Base-by-base conservation (phyloP, 2,113 vertebrate genomes). In the Channa argus region DNA sequence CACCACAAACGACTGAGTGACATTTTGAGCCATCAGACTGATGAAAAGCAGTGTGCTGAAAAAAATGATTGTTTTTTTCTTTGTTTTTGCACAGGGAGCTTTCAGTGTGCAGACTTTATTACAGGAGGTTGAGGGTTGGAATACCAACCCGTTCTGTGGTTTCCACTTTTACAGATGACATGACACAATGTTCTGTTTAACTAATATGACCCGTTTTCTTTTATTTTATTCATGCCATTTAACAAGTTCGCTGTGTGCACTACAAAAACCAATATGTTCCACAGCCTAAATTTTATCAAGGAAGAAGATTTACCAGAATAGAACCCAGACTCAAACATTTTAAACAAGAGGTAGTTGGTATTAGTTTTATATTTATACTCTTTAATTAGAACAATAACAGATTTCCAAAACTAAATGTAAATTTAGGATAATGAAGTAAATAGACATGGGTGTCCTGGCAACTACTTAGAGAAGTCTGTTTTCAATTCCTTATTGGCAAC, bases 1-100 rank as follows among this genome's bases (percentile, higher is more conserved):
- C 43, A 2, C 44, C 9, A 34, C 53, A 54, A 75, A 49, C 13
- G 37, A 49, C 55, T 59, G 64, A 79, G 63, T 65, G 77, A 71
- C 54, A 71, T 65, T 80, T 78, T 38, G 39, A 77, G 62, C 69
- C 49, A 64, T 77, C 70, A 12, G 63, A 54, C 15, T 69, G 68
- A 73, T 82, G 69, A 74, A 74, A 53, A 79, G 68, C 43, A 5
- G 7, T 53, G 49, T 52, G 64, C 39, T 58, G 5, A n/a, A 58
- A 67, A 24, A 36, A 15, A n/a, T 74, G 34, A 44, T 54, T 68
- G 14, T 14, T 52, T 41, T 54, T 44, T 65, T 50, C 44, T 44
- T 74, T 76, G 2, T 60, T 68, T 67, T 59, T 67, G 15, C 69
- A 64, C 10, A n/a, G 34, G 5, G 53, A 58, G 56, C 46, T 45